Evolutionary conservation across 2,113 vertebrate genomes (phyloP), one percentile per base, ranked within the genome.

Genomic region (Enhydra lutris): DNA sequence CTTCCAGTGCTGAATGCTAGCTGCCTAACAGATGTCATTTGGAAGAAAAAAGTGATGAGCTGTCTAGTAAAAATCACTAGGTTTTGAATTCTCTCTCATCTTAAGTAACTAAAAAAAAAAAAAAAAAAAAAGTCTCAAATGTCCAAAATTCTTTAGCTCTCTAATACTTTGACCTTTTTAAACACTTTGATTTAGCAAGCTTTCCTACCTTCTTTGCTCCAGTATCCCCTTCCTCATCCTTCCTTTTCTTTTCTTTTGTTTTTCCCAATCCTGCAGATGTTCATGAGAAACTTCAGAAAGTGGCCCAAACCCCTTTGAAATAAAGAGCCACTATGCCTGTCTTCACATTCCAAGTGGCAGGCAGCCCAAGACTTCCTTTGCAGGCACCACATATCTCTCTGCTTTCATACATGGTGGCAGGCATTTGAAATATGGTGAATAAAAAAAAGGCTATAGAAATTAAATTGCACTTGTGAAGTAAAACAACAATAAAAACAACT

Each of bases 391-490:
- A 1, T 85, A 91, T 83, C 52, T 98, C 36, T 97, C 98, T 89
- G 42, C 91, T 92, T 69, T 97, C 47, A 91, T 95, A 18, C 13
- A 55, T 89, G 80, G 93, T 63, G 84, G 63, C 55, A 98, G 97
- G 63, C 88, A 89, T 97, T 89, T 98, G 89, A 96, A 98, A 98
- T 95, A 96, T 0, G 1, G 74, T 94, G 34, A 94, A 88, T 94
- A 88, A 95, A 96, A 96, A 42, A 98, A 90, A 79, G 87, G 52
- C 31, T 94, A 23, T 89, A 97, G 94, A 93, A 97, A 98, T 98
- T 89, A 93, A 78, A 97, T 67, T 82, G 17, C 87, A 42, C 47
- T 96, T 95, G 59, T 92, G 86, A 98, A 98, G 96, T 36, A 84
- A 98, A 98, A 74, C 2, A 69, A 34, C 31, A 97, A 95, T 85